Base-by-base conservation (phyloP, 2,113 vertebrate species). In the Phodopus roborovskii region DNA sequence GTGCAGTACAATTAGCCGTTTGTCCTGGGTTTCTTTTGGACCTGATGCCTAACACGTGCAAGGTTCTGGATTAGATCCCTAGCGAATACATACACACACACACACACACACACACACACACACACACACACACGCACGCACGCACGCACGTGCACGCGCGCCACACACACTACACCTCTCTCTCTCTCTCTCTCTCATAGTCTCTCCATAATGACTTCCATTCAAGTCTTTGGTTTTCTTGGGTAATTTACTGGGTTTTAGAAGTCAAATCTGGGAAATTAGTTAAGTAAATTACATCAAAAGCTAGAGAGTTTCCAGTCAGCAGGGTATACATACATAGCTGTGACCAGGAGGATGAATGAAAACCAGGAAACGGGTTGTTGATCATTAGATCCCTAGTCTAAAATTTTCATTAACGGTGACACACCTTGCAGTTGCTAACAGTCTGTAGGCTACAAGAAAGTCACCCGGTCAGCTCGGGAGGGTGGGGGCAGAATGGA, bases 301-400 rank as follows among this genome's bases (percentile, higher is more conserved):
- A 94, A 97, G 2, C 20, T 82, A 13, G 71, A 85, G 13, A 70
- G 22, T 84, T 96, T 96, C 91, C 77, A 75, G 50, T 90, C 60
- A 78, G 77, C n/a, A 36, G 73, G 19, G 88, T 90, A 70, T 26
- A 58, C 42, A 8, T 70, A 83, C 24, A 68, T 50, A 50, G 39
- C 12, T 91, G 83, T 91, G 68, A 91, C 48, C 42, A 53, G 39
- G 77, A 70, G 39, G 26, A 89, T 81, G 91, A 95, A n/a, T 78
- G 78, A 93, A 96, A 96, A 96, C 91, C 83, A 96, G 96, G 91
- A 96, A 96, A 88, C 88, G 82, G 66, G 68, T 36, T 83, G 53
- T 36, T 95, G 58, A 73, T 89, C 77, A 92, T 96, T 94, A 94
- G 91, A 83, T 71, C 30, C 36, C 53, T 56, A 77, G 30, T 56